These are phyloP conservation scores for Schizopygopsis malacanthus DNA, from an alignment of 2,797 vertebrate genomes.

Conservation along the genomic window DNA sequence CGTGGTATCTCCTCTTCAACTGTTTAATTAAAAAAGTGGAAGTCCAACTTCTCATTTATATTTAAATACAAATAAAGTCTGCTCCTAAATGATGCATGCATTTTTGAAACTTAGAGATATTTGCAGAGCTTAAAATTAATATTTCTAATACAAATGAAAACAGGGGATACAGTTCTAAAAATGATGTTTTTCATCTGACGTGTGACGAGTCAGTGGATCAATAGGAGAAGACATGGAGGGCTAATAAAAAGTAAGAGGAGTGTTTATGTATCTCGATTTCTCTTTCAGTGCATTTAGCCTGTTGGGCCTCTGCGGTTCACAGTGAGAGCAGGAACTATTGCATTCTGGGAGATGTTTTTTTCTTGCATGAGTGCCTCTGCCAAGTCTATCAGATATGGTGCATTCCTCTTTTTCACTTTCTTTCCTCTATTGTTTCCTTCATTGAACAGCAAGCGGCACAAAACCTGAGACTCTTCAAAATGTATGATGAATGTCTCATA, in stretches of 20 bases:
- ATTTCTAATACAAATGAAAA: not conserved
- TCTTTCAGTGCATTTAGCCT: constrained; percentile 67
- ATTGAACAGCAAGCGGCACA: not conserved
- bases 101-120: constrained; percentile 72
- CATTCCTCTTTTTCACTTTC: not conserved
- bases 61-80: constrained; percentile 71
- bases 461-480: constrained; percentile 8
- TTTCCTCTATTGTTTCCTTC: not conserved
- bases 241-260: constrained; percentile 68
- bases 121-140: constrained; percentile 69
- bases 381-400: not conserved
- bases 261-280: constrained; percentile 76
- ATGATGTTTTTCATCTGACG: constrained; percentile 69
- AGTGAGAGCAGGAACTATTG: constrained; percentile 64
- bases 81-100: constrained; percentile 73
- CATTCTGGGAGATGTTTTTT: constrained; percentile 36
- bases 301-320: constrained; percentile 67
- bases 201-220: constrained; percentile 63
- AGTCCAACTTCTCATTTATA: constrained; percentile 63
- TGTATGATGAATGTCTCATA: constrained; percentile 23
- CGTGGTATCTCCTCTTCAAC: constrained; percentile 14
- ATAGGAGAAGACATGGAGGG: constrained; percentile 43
- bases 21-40: constrained; percentile 58
- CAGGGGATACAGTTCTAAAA: constrained; percentile 49
- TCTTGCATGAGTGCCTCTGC: not conserved